Percentiles rank a stretch among this genome's conserved stretches.
Conservation (phyloP, 2,888 invertebrate genomes). For the Drosophila lacicola region DNA sequence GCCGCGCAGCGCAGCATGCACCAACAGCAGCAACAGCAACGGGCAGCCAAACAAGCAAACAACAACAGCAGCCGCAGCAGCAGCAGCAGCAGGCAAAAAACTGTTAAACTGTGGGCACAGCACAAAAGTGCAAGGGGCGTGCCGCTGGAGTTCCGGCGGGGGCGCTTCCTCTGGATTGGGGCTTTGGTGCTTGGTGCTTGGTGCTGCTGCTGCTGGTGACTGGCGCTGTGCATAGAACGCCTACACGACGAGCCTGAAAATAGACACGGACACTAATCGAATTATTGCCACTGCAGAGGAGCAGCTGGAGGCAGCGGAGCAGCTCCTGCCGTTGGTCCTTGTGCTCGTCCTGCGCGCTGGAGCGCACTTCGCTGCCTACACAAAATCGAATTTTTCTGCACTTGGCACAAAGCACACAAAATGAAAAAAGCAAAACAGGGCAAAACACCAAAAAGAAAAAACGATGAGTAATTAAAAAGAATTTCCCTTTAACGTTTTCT, state of each 20-base stretch:
- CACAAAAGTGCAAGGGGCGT: slow-evolving; percentile 49
- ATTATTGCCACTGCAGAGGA: slow-evolving; percentile 83
- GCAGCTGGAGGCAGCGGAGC: slow-evolving; percentile 23
- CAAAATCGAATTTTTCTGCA: slow-evolving; percentile 63
- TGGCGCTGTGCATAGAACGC: slow-evolving; percentile 32
- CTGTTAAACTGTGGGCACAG: slow-evolving; percentile 33
- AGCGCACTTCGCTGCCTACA: slow-evolving; percentile 59
- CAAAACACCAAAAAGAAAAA: slow-evolving; percentile 16
- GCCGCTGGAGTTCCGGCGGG: not conserved
- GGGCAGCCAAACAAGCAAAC: slow-evolving; percentile 34
- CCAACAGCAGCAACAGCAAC: slow-evolving; percentile 39
- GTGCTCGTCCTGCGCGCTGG: slow-evolving; percentile 58
- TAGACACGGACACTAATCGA: slow-evolving; percentile 82
- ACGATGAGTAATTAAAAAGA: slow-evolving; percentile 64
- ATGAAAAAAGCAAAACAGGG: not conserved
- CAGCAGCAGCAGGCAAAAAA: slow-evolving; percentile 4
- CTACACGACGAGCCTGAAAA: slow-evolving; percentile 75
- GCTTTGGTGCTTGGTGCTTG: slow-evolving; percentile 17
- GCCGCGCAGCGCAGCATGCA: slow-evolving; percentile 60
- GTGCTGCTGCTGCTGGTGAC: not conserved
- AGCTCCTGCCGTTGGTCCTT: slow-evolving; percentile 30
- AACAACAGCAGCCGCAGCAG: slow-evolving; percentile 8
- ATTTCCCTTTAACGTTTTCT: slow-evolving; percentile 43
- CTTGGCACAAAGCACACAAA: slow-evolving; percentile 27
- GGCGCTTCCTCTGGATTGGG: slow-evolving; percentile 15